Base-by-base conservation (phyloP, 2,113 vertebrate genomes). In the Lampris megalopsis region DNA sequence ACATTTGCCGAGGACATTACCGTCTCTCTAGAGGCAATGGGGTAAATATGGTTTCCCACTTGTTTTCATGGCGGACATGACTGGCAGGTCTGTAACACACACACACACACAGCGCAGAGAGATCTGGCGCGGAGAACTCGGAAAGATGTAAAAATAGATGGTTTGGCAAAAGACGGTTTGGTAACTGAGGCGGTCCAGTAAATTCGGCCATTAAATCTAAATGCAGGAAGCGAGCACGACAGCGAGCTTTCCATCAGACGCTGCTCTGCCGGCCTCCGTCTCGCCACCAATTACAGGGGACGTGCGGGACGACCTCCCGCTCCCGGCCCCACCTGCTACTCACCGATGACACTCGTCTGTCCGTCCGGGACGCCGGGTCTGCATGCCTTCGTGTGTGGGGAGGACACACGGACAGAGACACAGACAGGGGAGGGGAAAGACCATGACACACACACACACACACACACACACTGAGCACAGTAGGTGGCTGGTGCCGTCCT, bases 251-350 rank as follows among this genome's bases (percentile, higher is more conserved):
- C 54, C 65, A 35, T 68, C 68, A 37, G 49, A 6, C 72, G 35
- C 73, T 71, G 74, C 68, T 71, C 73, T 57, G 8, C 36, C 68
- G 67, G 62, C 75, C 6, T 24, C 68, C 73, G 57, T 53, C 52
- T 45, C 63, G 70, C 72, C 69, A 68, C 49, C 40, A 87, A 91
- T 78, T 84, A 83, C 72, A 81, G 65, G 53, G 54, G 62, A 60
- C 57, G 52, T 48, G 80, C 37, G 24, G 65, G 65, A 75, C 40
- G 75, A 82, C 73, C 83, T 63, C 65, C 73, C 48, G 61, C 56
- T 71, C 65, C 81, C 69, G 63, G 74, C 64, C 71, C 69, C 70
- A 86, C 65, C 77, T 68, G 62, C 60, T 43, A 58, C 60, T 73
- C 7, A 9, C 11, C 6, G 53, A 73, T 58, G 62, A 79, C 42